Base-by-base conservation (phyloP, 2,888 invertebrate genomes). In the Eledona agricola region DNA sequence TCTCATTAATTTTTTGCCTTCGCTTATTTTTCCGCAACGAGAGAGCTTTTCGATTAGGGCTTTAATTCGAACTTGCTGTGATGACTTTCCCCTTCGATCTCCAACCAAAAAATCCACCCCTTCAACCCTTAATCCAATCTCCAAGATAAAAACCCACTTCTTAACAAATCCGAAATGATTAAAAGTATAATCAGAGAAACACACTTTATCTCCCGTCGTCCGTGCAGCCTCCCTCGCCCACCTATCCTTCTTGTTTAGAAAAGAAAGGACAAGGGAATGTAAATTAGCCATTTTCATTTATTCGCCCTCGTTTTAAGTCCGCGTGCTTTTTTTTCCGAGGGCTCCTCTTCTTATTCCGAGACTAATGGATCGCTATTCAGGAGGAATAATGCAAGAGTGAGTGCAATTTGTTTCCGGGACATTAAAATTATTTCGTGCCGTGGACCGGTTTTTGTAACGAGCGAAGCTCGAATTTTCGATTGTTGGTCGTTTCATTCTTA, bases 241-340 rank as follows among this genome's bases (percentile, higher is more conserved):
- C 28, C 22, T 20, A 15, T 25, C 17, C 47, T 43, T 47, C 58
- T 51, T 52, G 37, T 31, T 46, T 32, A 31, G 46, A 38, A 37
- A 52, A 46, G 37, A 40, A 65, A 65, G 67, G 69, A 70, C 67
- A 69, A 65, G 71, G 70, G 72, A 71, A 73, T 73, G 71, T 72
- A 73, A 73, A 73, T 73, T 73, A 73, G 73, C 72, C 71, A 71
- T 72, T 73, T 73, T 72, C 73, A 71, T 73, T 73, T 72, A 72
- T 71, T 72, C 72, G 70, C 69, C 69, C 72, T 67, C 70, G 66
- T 70, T 72, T 69, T 64, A 70, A 67, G 64, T 65, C 62, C 55
- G 64, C 15, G 15, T 4, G 13, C 28, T 66, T 67, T 70, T 70
- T 71, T 69, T 60, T 66, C 62, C 58, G 56, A 58, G 50, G 55